Conservation (phyloP, 2,888 invertebrate genomes). For the Oscheius myriophilus region DNA sequence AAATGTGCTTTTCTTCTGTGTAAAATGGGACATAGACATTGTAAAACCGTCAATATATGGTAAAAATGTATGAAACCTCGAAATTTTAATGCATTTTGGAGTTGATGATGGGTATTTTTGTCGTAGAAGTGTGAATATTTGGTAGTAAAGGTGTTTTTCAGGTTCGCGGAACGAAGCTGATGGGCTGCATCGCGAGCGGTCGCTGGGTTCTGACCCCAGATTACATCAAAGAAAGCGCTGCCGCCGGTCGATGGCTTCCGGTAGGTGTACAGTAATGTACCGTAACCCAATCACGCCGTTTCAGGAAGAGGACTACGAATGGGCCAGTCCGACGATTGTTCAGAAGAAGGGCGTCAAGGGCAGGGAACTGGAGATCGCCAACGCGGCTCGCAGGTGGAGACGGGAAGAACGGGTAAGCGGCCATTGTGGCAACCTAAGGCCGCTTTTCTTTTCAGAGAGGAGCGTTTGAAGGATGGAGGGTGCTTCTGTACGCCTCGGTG, state of each 20-base stretch:
- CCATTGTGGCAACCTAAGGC: no score
- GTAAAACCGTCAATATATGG: no score
- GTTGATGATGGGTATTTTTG: no score
- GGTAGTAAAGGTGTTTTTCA: no score
- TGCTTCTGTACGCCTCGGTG: conserved; percentile 12
- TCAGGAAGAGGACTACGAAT: conserved; percentile 21
- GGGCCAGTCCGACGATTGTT: conserved; percentile 11
- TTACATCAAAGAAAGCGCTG: neutral
- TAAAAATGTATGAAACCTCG: no score
- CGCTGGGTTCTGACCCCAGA: conserved; percentile 19
- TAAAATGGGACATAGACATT: no score
- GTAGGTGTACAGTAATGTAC: neutral
- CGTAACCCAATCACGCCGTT: neutral
- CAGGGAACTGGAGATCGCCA: conserved; percentile 17
- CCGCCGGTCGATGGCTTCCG: conserved; percentile 8
- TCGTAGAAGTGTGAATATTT: no score
- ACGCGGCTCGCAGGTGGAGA: conserved; percentile 16
- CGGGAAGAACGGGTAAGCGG: neutral
- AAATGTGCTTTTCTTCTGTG: no score
- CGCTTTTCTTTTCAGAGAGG: conserved; percentile 11
- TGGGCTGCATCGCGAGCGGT: conserved; percentile 28
- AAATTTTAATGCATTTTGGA: no score
- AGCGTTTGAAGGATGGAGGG: conserved; percentile 18
- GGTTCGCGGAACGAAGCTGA: conserved; percentile 26
- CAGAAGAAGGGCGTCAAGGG: conserved; percentile 5